Conservation (phyloP, 2,113 vertebrate species). For the Lipotes vexillifer region DNA sequence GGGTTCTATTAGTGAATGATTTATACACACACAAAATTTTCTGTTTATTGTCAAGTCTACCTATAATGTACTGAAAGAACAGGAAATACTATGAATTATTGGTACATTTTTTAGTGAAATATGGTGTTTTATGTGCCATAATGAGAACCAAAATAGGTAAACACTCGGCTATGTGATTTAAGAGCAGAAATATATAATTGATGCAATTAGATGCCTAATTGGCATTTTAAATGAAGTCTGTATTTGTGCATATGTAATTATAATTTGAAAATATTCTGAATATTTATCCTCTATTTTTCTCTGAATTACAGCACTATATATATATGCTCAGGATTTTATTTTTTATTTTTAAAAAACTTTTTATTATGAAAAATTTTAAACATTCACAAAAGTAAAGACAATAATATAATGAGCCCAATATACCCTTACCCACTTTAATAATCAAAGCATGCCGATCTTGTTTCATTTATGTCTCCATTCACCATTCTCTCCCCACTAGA, state of each 20-base stretch:
- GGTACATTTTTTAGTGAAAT: neutral
- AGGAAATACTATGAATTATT: constrained; percentile 31
- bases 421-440: neutral
- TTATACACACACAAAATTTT: neutral
- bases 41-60: neutral
- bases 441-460: neutral
- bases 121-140: neutral
- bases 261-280: constrained; percentile 39
- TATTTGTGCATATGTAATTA: constrained; percentile 30
- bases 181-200: constrained; percentile 3
- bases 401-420: neutral
- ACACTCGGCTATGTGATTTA: constrained; percentile 16
- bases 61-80: neutral
- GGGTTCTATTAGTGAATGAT: neutral
- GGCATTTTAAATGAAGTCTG: constrained; percentile 48
- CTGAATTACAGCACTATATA: neutral
- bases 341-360: neutral
- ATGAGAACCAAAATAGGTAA: constrained; percentile 18
- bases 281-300: neutral
- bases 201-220: constrained; percentile 4
- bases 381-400: neutral
- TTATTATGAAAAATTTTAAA: neutral
- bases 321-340: neutral
- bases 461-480: neutral
- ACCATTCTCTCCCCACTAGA: neutral